Percentiles rank a stretch among this genome's conserved stretches.
phyloP scores from a whole-genome alignment of 2,797 vertebrate species.

The Rhynchotus rufescens region DNA sequence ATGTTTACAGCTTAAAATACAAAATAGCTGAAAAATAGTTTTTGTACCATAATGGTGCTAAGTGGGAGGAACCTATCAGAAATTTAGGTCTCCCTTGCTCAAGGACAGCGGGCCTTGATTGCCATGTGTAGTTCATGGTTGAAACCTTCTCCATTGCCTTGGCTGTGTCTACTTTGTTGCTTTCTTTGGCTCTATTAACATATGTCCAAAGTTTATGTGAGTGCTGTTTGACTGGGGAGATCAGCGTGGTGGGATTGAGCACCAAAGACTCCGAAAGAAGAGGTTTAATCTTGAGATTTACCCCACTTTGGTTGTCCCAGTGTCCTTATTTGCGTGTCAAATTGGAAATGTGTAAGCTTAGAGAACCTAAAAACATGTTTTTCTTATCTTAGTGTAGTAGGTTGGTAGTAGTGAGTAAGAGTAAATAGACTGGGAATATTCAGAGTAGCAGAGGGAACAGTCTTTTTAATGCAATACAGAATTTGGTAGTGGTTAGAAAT shows the following conservation, averaged over 20 bases:
- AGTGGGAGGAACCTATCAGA: background rate
- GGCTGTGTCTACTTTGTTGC: background rate
- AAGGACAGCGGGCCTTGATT: background rate
- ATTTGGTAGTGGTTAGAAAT: background rate
- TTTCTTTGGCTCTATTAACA: background rate
- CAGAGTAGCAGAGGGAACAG: background rate
- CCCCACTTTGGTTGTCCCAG: background rate
- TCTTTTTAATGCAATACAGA: background rate
- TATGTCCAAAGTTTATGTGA: background rate
- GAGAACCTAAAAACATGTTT: background rate
- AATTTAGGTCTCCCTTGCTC: background rate
- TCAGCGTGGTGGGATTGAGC: background rate
- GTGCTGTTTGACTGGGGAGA: background rate
- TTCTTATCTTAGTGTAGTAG: background rate
- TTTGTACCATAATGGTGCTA: background rate
- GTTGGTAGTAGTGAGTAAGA: background rate
- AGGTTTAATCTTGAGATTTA: background rate
- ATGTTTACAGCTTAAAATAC: background rate
- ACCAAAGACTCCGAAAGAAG: background rate
- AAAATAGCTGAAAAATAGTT: background rate
- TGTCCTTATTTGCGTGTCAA: background rate
- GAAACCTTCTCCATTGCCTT: background rate
- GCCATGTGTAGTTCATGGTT: background rate
- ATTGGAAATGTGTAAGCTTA: background rate
- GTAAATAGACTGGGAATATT: background rate